Base-by-base conservation (phyloP, 2,113 vertebrate genomes). In the Mirounga angustirostris region DNA sequence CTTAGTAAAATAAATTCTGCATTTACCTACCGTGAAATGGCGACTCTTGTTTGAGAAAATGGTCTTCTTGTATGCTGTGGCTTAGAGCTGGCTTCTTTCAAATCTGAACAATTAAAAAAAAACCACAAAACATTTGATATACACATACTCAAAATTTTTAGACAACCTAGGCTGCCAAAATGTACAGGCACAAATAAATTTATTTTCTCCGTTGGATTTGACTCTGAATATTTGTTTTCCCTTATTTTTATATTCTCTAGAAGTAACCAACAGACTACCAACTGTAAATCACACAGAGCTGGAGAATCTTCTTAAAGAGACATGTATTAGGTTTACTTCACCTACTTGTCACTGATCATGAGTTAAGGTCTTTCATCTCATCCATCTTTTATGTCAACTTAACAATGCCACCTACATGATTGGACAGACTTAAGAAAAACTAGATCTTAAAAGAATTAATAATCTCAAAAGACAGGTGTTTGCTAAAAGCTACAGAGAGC, bases 51-150 rank as follows among this genome's bases (percentile, higher is more conserved):
- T 94, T 73, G 30, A 93, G 74, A 89, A 96, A 94, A 94, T 4
- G 61, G 52, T 16, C 46, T 97, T 94, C 16, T 81, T 96, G 87
- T 78, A 28, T 18, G 76, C 30, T 97, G 59, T 59, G 74, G 61
- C 76, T 95, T 86, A 54, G 40, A 92, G 89, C 15, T 91, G 91
- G 69, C 10, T 21, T 92, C 94, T 96, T 97, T 97, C 95, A 88
- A 65, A 92, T n/a, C 95, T 98, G 95, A 94, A 82, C 50, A 52
- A 93, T 89, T 40, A 89, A 92, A 43, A 89, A 46, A 91, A 36
- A 85, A 33, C 89, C 81, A 92, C 9, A 92, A 81, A n/a, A 89
- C 63, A 91, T 95, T 96, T 74, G 97, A 96, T 76, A 87, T 58
- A 83, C 28, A 65, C 21, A 40, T 26, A 58, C 56, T 87, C 24